Evolutionary conservation across 2,797 vertebrate genomes (phyloP).

Genomic region (Poeciliopsis paucimaculata): DNA sequence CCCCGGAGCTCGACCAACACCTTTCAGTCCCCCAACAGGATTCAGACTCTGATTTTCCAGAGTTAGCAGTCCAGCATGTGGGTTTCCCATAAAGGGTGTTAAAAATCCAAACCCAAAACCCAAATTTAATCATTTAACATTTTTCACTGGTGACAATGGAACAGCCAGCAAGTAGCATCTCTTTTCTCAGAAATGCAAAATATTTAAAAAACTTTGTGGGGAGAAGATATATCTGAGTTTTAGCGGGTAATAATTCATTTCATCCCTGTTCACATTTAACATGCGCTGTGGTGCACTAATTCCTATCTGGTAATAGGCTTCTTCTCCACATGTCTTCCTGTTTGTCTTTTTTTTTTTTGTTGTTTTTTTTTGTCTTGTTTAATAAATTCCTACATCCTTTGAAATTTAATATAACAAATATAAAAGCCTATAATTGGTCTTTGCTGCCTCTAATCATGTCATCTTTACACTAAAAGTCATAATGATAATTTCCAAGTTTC

Average conservation of each 20-base stretch:
- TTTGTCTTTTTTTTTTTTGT: background rate
- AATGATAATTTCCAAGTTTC: background rate
- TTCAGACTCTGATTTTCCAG: constrained; percentile 43
- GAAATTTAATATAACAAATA: background rate
- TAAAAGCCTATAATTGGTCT: background rate
- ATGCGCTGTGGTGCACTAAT: constrained; percentile 4
- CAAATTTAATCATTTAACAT: constrained; percentile 33
- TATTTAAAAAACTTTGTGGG: constrained; percentile 10
- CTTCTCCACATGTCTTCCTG: background rate
- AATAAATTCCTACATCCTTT: background rate
- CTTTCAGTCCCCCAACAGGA: constrained; percentile 26
- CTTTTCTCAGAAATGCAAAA: constrained; percentile 15
- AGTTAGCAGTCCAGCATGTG: constrained; percentile 23
- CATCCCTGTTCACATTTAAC: background rate
- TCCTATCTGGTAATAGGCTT: background rate
- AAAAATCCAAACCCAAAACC: constrained; percentile 35
- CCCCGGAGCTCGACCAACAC: constrained; percentile 31
- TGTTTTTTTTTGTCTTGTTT: background rate
- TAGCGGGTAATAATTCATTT: constrained; percentile 5
- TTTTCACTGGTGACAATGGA: constrained; percentile 21
- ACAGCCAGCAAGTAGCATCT: constrained; percentile 19
- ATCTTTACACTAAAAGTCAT: background rate
- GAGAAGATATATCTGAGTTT: constrained; percentile 6
- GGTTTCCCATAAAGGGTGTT: constrained; percentile 23
- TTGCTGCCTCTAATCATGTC: background rate